These are phyloP conservation scores for Caenorhabditis afra DNA, from an alignment of 2,888 invertebrate genomes.

Conservation along the genomic window DNA sequence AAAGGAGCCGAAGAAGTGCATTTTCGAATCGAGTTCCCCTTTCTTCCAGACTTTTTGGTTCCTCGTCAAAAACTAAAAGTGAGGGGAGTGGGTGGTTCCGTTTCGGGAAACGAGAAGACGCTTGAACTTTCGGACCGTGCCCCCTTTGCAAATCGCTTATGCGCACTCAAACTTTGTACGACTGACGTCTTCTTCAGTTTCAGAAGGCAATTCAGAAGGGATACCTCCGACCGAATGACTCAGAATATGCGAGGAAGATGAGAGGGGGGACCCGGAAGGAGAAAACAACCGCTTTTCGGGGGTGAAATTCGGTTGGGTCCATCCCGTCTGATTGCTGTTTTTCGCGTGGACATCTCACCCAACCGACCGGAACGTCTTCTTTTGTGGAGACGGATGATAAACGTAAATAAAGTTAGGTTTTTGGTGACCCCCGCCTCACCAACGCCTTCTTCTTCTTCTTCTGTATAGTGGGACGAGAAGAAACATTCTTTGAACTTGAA, in stretches of 20 bases:
- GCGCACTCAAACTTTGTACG: constrained; percentile 34
- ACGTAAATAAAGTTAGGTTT: constrained; percentile 12
- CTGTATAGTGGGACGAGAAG: constrained; percentile 36
- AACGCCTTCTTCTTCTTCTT: neutral
- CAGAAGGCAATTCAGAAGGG: neutral
- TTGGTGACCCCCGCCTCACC: too few species aligned
- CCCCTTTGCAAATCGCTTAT: constrained; percentile 5
- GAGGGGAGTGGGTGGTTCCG: constrained; percentile 14
- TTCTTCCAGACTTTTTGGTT: neutral
- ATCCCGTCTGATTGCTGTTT: constrained; percentile 51
- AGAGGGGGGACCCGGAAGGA: constrained; percentile 3
- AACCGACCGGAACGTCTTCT: constrained; percentile 28
- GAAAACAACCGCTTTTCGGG: too few species aligned
- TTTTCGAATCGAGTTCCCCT: neutral
- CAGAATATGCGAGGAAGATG: neutral
- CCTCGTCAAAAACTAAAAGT: too few species aligned
- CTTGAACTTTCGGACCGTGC: constrained; percentile 43
- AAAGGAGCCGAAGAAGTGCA: too few species aligned
- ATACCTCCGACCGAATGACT: constrained; percentile 5
- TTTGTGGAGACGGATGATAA: constrained; percentile 22
- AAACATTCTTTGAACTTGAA: constrained; percentile 55
- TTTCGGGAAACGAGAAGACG: constrained; percentile 6
- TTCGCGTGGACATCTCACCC: constrained; percentile 34
- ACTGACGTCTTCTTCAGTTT: constrained; percentile 16
- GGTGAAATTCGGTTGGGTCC: constrained; percentile 27